A percentile compares a stretch with the other conserved stretches of the same genome.
phyloP scores from a whole-genome alignment of 2,113 vertebrate species.

The Arenaria interpres region DNA sequence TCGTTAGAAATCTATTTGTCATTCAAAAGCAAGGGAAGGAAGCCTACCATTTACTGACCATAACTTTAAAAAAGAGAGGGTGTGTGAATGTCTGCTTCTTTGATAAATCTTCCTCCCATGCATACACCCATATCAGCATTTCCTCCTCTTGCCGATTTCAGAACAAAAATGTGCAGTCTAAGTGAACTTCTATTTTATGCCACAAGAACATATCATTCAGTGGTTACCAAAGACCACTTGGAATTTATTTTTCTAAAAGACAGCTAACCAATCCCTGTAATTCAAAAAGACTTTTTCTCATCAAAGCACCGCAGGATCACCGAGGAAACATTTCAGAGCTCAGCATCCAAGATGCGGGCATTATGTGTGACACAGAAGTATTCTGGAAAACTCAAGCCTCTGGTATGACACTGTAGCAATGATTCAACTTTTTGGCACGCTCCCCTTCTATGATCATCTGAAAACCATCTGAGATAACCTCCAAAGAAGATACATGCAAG shows the following conservation, averaged over 20 bases:
- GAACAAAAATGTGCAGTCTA: constrained; percentile 52
- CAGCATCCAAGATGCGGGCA: constrained; percentile 25
- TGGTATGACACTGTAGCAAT: neutral
- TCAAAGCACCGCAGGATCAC: constrained; percentile 49
- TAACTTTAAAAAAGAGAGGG: constrained; percentile 47
- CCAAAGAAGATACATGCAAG: neutral
- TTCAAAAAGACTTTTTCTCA: constrained; percentile 35
- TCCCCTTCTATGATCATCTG: neutral
- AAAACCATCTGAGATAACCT: constrained; percentile 32
- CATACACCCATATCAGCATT: constrained; percentile 62
- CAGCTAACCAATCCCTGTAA: constrained; percentile 31
- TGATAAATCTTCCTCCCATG: constrained; percentile 64
- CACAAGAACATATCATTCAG: constrained; percentile 54
- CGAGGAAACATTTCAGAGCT: neutral
- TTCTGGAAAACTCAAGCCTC: neutral
- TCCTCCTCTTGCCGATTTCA: constrained; percentile 58
- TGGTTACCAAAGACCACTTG: constrained; percentile 46
- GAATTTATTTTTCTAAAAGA: constrained; percentile 26
- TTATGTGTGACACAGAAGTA: neutral
- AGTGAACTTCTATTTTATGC: constrained; percentile 50
- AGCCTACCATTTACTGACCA: constrained; percentile 59
- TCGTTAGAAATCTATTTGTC: constrained; percentile 1
- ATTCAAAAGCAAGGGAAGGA: constrained; percentile 57
- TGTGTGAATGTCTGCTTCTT: constrained; percentile 51
- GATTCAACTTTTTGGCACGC: constrained; percentile 24